Evolutionary conservation across 2,888 invertebrate species (phyloP).

Genomic region (Alloplasta piceator): DNA sequence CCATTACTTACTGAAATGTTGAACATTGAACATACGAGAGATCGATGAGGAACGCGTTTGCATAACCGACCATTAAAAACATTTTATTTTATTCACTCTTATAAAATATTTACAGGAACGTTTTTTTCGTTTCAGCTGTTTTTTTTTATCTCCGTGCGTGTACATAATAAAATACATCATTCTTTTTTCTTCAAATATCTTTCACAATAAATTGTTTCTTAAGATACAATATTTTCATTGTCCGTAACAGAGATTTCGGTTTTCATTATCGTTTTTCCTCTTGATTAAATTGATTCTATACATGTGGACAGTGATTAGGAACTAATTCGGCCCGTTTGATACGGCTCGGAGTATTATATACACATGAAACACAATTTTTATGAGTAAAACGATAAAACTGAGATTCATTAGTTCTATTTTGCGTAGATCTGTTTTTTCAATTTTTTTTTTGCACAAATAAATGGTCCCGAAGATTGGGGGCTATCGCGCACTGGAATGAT

Average conservation of each 20-base stretch:
- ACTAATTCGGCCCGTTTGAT: constrained; percentile 23
- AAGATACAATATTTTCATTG: constrained; percentile 19
- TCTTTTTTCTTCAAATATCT: constrained; percentile 20
- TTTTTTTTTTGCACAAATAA: constrained; percentile 19
- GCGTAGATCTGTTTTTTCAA: constrained; percentile 1
- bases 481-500: constrained; percentile 46
- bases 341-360: constrained; percentile 43
- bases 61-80: constrained; percentile 52
- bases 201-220: constrained; percentile 37
- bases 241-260: constrained; percentile 12
- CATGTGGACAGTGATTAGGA: constrained; percentile 42
- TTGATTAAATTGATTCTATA: constrained; percentile 19
- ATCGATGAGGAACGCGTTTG: background rate
- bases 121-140: constrained; percentile 21
- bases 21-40: background rate
- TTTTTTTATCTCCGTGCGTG: constrained; percentile 9
- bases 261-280: background rate
- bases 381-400: constrained; percentile 8
- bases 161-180: constrained; percentile 53
- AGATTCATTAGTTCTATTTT: background rate
- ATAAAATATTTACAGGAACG: constrained; percentile 59
- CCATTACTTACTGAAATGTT: too few species aligned
- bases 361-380: constrained; percentile 12
- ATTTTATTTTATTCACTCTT: constrained; percentile 53
- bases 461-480: constrained; percentile 35